Evolutionary conservation across 2,888 invertebrate genomes (phyloP), one percentile per base, ranked within the genome.

Genomic region (Parnassius apollo): DNA sequence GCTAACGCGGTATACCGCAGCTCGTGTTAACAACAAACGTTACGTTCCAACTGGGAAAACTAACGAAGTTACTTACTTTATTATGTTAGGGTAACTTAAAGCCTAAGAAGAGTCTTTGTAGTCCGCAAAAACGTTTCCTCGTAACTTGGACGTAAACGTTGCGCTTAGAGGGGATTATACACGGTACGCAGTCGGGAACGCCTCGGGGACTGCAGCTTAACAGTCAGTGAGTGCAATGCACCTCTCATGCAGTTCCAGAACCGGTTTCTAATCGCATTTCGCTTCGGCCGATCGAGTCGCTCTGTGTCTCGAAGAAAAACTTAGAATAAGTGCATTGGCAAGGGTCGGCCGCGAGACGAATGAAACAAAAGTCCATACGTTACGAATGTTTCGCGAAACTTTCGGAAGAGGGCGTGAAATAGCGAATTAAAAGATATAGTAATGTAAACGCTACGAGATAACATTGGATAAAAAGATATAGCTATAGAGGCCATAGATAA

Each of bases 231-330:
- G 86, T 83, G 82, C 83, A 83, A 73, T 75, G 86, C 78, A 78
- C 82, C 76, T 76, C 75, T 72, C 79, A 70, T 78, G 81, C 77
- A 76, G 75, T 73, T 69, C 65, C 63, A 67, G 68, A 78, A 90
- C 90, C 86, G 87, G 90, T 90, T 89, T 68, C 88, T 90, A 90
- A 90, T 88, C 86, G 89, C 71, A 74, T 77, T 81, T 80, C 78
- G 82, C 84, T 74, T 80, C 78, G 74, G 75, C 78, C 83, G 73
- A 62, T 85, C 86, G 81, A 66, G 75, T 70, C 69, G 69, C 66
- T 8, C 51, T 66, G 73, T 66, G 71, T 71, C 72, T 74, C 70
- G 69, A 74, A 77, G 82, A 86, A 88, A 88, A 89, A 87, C 75
- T 87, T 84, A 80, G 82, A 85, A 83, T 83, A 82, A 82, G 77